phyloP scores from a whole-genome alignment of 2,797 vertebrate genomes.

The Trachurus trachurus region DNA sequence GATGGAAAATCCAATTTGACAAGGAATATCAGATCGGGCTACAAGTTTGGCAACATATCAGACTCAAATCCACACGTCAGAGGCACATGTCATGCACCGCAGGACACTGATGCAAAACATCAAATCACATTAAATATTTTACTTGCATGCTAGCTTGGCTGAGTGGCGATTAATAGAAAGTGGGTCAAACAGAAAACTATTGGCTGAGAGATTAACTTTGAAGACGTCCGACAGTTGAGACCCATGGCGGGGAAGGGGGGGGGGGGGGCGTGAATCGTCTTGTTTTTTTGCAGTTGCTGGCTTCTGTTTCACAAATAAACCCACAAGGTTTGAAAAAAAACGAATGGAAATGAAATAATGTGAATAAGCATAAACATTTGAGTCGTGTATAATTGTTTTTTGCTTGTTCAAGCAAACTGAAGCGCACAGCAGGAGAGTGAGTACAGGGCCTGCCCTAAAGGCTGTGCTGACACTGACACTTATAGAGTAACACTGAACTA shows the following conservation, averaged over 20 bases:
- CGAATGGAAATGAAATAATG: background rate
- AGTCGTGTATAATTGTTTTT: background rate
- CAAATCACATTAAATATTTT: conserved; percentile 11
- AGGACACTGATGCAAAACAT: conserved; percentile 25
- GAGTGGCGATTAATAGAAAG: conserved; percentile 16
- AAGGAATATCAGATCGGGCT: background rate
- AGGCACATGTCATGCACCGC: background rate
- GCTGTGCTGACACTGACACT: conserved; percentile 25
- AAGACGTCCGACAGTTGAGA: conserved; percentile 18
- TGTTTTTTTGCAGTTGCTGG: conserved; percentile 5
- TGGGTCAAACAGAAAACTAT: conserved; percentile 34
- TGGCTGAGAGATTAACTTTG: conserved; percentile 16
- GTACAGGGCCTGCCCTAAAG: background rate
- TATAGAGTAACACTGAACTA: background rate
- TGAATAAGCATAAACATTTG: background rate
- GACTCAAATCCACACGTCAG: background rate
- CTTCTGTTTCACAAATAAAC: background rate
- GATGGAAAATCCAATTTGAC: background rate
- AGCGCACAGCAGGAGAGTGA: background rate
- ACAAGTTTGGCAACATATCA: background rate
- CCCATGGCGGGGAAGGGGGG: background rate
- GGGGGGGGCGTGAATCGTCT: background rate
- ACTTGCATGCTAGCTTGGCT: conserved; percentile 29
- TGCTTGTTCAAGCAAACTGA: background rate
- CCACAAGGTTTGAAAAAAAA: background rate